These are phyloP conservation scores for Phalanger gymnotis DNA, from an alignment of 2,797 vertebrate genomes.

Conservation along the genomic window DNA sequence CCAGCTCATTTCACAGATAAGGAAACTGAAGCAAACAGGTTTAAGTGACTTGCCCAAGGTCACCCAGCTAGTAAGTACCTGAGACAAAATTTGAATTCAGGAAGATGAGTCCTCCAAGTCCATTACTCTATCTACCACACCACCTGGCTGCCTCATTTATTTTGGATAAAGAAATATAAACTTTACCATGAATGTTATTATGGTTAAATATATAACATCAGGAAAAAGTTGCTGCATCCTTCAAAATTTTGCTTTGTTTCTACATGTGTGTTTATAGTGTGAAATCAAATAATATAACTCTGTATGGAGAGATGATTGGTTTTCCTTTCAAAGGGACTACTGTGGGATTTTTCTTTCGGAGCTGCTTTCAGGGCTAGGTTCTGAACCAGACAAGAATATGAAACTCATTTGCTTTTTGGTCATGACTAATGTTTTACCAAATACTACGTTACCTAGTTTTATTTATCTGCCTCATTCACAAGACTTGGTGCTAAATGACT, in stretches of 20 bases:
- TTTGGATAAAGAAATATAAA: not conserved
- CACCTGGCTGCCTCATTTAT: not conserved
- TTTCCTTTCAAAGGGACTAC: not conserved
- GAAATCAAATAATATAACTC: not conserved
- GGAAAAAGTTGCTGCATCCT: not conserved
- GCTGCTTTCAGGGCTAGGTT: not conserved
- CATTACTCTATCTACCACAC: not conserved
- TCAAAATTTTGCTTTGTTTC: not conserved
- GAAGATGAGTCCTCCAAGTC: not conserved
- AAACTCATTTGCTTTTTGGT: not conserved
- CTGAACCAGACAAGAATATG: not conserved
- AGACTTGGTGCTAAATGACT: not conserved
- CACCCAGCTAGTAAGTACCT: not conserved
- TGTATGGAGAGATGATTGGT: not conserved
- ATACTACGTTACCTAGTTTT: not conserved
- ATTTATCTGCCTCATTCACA: not conserved
- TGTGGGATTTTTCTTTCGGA: not conserved
- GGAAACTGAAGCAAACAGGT: not conserved
- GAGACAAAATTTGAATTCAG: not conserved
- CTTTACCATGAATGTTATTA: not conserved
- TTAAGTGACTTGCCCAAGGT: not conserved
- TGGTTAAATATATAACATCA: not conserved
- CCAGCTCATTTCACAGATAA: not conserved
- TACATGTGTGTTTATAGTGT: not conserved
- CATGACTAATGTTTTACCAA: not conserved